Evolutionary conservation across 2,113 vertebrate species (phyloP), one percentile per base, ranked within the genome.

Genomic region (Odocoileus hemionus): DNA sequence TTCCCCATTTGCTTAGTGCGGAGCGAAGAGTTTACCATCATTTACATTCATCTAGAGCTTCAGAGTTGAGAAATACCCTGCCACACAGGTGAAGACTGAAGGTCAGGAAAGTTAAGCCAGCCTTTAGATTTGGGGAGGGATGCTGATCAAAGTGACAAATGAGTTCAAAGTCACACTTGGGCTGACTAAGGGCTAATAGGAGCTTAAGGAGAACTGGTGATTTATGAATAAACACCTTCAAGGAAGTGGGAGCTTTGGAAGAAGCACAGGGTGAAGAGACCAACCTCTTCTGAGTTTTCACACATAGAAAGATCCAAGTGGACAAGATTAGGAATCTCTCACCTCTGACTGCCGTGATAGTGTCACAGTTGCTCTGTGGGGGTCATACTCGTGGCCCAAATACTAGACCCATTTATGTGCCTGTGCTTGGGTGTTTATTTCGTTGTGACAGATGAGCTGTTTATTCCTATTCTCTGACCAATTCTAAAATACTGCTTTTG

Each of bases 401-500:
- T 74, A 64, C 26, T 28, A 36, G 47, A 28, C 15, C 11, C 13
- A n/a, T 47, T 26, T 70, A 36, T 50, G 45, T 70, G 17, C 30
- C 17, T 83, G 87, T 16, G 25, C 8, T 67, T 10, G 58, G 33
- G 5, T 58, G 3, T 79, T 58, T 30, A 58, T 39, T 97, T 86
- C 28, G 26, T 70, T 64, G 52, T 88, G 36, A 54, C 28, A 95
- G 78, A 78, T 30, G 36, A 70, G 58, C 74, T 58, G 43, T 26
- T 39, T 94, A 50, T 93, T 70, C 8, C 47, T 7, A 54, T 39
- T 94, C 30, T 52, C 23, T 84, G 45, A 74, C 19, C 57, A 58
- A 39, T 88, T 80, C 13, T 57, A 52, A 39, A 93, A 36, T n/a
- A 21, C 15, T 30, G 36, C 54, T 78, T 96, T n/a, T n/a, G n/a